A percentile compares a stretch with the other conserved stretches of the same genome.
Conservation (phyloP, 2,113 vertebrate species). For the Mungos mungo region DNA sequence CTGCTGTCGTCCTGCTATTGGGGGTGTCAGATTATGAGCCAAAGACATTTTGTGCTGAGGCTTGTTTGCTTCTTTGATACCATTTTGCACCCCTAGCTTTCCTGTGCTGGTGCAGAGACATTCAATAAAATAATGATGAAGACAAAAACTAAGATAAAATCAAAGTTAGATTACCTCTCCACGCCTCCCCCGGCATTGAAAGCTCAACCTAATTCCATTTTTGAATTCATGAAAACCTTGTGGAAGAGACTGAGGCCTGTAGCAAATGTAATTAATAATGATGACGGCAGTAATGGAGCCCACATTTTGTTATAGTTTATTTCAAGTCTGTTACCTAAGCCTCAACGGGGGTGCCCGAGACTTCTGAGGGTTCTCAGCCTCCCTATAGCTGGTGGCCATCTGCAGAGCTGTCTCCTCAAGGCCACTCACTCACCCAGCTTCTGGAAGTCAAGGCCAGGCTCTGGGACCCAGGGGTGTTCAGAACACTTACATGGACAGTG, state of each 20-base stretch:
- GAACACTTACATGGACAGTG: neutral
- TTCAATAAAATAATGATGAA: neutral
- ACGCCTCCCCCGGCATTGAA: neutral
- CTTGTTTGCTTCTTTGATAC: neutral
- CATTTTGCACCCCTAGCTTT: no score
- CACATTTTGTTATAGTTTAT: neutral
- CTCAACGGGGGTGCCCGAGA: neutral
- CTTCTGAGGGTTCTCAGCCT: neutral
- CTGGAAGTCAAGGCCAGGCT: neutral
- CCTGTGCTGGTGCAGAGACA: no score
- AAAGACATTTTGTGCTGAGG: neutral
- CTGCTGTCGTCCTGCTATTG: neutral
- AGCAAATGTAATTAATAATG: neutral
- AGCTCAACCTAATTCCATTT: neutral
- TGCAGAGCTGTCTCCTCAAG: neutral
- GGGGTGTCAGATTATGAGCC: neutral
- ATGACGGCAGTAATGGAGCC: neutral
- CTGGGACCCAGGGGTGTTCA: rapidly evolving
- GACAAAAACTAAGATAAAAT: neutral
- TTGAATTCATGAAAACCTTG: neutral
- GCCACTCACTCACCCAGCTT: neutral
- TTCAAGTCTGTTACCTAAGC: neutral
- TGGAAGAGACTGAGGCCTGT: no score
- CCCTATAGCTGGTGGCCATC: neutral
- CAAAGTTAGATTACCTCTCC: neutral